phyloP scores from a whole-genome alignment of 2,888 invertebrate species.

The Callosobruchus maculatus region DNA sequence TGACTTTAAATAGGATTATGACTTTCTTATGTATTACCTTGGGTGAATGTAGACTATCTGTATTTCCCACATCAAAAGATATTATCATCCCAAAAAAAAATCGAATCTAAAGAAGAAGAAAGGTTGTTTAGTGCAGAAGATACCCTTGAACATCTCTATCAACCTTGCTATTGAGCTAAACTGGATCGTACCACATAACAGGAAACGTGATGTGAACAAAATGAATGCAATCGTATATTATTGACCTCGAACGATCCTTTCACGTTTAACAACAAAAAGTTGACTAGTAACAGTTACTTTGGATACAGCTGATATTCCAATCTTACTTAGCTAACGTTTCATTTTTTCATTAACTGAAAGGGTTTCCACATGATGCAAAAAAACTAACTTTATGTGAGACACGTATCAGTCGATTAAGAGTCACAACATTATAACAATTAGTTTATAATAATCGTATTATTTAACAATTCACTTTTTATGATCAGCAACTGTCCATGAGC shows the following conservation, averaged over 20 bases:
- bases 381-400: conserved; percentile 23
- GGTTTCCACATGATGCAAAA: conserved; percentile 10
- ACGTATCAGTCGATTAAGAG: conserved; percentile 32
- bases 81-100: too few species aligned
- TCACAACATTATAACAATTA: conserved; percentile 35
- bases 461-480: conserved; percentile 33
- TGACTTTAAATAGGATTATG: too few species aligned
- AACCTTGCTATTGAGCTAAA: neutral
- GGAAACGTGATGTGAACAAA: neutral
- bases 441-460: conserved; percentile 28
- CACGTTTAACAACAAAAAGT: neutral
- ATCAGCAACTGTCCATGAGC: neutral
- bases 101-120: too few species aligned
- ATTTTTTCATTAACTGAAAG: conserved; percentile 12
- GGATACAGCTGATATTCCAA: neutral
- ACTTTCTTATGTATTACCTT: too few species aligned
- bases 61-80: too few species aligned
- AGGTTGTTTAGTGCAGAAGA: too few species aligned
- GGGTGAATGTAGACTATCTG: too few species aligned
- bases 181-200: neutral
- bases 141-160: too few species aligned
- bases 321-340: conserved; percentile 1
- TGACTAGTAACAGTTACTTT: neutral
- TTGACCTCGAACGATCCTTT: neutral
- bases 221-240: neutral